These are phyloP conservation scores for Drosophila hawaiiensis DNA, from an alignment of 2,888 invertebrate species.

Conservation along the genomic window DNA sequence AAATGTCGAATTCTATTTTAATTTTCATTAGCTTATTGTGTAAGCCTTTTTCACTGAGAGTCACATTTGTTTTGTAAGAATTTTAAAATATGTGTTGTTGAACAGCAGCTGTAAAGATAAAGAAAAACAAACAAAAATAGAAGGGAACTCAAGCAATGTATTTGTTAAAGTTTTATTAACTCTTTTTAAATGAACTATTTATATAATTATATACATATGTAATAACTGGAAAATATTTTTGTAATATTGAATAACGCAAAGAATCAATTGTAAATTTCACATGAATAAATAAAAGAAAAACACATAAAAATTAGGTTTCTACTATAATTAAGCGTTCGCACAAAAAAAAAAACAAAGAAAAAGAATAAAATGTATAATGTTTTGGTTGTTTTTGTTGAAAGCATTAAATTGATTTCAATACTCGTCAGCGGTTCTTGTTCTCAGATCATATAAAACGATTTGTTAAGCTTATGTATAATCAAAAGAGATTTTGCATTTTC, in stretches of 20 bases:
- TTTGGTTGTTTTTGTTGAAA: constrained; percentile 51
- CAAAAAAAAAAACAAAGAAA: constrained; percentile 46
- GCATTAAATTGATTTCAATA: constrained; percentile 22
- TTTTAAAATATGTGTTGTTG: constrained; percentile 68
- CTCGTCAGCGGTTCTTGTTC: constrained; percentile 20
- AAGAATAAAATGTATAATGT: constrained; percentile 45
- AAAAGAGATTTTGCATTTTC: constrained; percentile 46
- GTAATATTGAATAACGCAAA: constrained; percentile 48
- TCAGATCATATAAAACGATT: constrained; percentile 10
- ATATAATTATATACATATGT: constrained; percentile 36
- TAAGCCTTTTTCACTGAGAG: constrained; percentile 59
- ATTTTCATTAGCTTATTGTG: constrained; percentile 56
- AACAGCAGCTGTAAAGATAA: constrained; percentile 76
- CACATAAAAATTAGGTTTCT: constrained; percentile 45
- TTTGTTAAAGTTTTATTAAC: constrained; percentile 58
- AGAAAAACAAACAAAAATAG: constrained; percentile 30
- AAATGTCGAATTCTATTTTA: constrained; percentile 63
- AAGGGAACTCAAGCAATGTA: constrained; percentile 53
- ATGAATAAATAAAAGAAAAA: constrained; percentile 42
- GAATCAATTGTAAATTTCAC: constrained; percentile 57
- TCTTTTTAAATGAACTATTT: constrained; percentile 40
- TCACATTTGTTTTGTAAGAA: constrained; percentile 48
- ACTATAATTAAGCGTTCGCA: constrained; percentile 51
- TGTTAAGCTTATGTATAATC: constrained; percentile 16
- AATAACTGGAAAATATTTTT: constrained; percentile 40